Base-by-base conservation (phyloP, 2,888 invertebrate species). In the Conistra vaccinii region DNA sequence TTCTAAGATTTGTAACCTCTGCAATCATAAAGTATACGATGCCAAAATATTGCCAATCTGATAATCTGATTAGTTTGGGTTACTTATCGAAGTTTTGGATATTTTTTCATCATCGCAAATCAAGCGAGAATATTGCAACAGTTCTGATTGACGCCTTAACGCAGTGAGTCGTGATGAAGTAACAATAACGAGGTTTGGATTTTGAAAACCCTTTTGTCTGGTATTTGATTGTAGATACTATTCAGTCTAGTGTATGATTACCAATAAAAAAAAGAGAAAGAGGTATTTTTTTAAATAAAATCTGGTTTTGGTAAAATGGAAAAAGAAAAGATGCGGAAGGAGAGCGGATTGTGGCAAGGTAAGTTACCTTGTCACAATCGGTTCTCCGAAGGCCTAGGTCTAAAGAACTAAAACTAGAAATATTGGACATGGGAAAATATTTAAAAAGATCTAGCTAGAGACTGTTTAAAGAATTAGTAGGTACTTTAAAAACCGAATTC, bases 121-220 rank as follows among this genome's bases (percentile, higher is more conserved):
- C 84, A 85, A 86, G 81, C 86, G 88, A 69, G 70, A 76, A 65
- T 12, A 69, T 88, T 88, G 79, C 88, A 48, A 67, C 81, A 87
- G 20, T 45, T 29, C 51, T 29, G 65, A 69, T 78, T 58, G 69
- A 69, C 73, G 73, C 26, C 62, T 76, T 62, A 45, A 61, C 20
- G 14, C 57, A 4, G 66, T 7, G 32, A 26, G 53, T 68, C 58
- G 69, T 69, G 74, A 69, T 81, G 85, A 63, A 84, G 75, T 76
- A 81, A 80, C 67, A 53, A 76, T 61, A 61, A 61, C 68, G 53
- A 23, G 39, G 14, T 53, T 68, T 20, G 5, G n/a, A 57, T 61
- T 51, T 73, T 35, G 6, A 67, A 72, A 83, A 77, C 80, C 77
- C 76, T 79, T 83, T 75, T 78, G 55, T 70, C 70, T 32, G 48